Percentiles rank a stretch among this genome's conserved stretches.
Evolutionary conservation across 2,113 vertebrate genomes (phyloP).

Genomic region (Sturnus vulgaris): DNA sequence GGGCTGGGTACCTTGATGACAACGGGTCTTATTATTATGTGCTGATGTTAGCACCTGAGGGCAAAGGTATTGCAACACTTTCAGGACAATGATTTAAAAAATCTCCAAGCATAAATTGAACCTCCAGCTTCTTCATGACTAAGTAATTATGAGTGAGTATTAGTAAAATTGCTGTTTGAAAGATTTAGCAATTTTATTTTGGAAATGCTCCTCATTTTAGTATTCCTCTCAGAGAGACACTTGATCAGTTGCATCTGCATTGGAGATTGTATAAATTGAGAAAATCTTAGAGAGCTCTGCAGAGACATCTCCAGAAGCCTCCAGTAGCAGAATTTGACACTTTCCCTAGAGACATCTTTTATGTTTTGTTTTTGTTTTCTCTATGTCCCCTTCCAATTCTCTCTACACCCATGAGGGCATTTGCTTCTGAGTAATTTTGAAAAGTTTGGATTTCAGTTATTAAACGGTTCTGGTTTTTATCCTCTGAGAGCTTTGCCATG

Average conservation of each 20-base stretch:
- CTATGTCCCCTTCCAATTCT: not conserved
- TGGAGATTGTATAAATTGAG: rapidly evolving
- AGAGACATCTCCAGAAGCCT: not conserved
- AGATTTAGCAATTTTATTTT: not conserved
- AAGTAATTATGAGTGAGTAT: not conserved
- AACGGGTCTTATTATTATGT: not conserved
- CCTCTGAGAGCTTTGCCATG: not conserved
- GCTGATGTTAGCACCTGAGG: not conserved
- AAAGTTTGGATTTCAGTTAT: not conserved
- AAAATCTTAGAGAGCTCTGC: not conserved
- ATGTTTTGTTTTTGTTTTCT: not conserved
- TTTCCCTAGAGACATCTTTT: not conserved
- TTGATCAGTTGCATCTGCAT: not conserved
- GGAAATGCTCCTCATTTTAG: not conserved
- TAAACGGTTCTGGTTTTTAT: not conserved
- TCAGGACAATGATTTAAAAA: not conserved
- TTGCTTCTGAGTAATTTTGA: not conserved
- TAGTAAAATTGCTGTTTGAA: not conserved
- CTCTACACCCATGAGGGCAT: not conserved
- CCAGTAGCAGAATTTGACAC: not conserved
- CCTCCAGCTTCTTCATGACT: not conserved
- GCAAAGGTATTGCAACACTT: not conserved
- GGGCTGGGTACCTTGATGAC: not conserved
- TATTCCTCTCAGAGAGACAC: not conserved
- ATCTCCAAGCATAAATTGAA: not conserved